Conservation (phyloP, 2,113 vertebrate genomes). For the Zapus hudsonius region DNA sequence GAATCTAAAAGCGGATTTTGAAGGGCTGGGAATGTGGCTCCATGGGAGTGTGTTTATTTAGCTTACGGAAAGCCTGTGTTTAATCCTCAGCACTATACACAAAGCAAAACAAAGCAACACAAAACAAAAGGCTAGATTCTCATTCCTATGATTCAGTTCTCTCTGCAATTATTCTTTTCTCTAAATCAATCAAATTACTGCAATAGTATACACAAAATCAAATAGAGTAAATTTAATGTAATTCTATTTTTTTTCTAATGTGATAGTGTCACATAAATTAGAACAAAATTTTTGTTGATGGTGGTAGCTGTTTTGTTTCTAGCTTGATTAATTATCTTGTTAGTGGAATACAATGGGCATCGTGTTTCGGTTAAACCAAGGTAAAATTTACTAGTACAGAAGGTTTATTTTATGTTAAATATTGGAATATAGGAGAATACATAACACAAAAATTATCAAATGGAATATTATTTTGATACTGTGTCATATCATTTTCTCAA, state of each 20-base stretch:
- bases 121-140: background rate
- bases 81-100: background rate
- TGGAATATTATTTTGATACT: slow-evolving; percentile 81
- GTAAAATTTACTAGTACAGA: slow-evolving; percentile 73
- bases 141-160: slow-evolving; percentile 16
- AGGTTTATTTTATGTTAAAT: slow-evolving; percentile 74
- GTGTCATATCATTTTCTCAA: slow-evolving; percentile 72
- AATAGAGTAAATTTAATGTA: slow-evolving; percentile 37
- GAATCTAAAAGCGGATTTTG: slow-evolving; percentile 13
- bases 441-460: slow-evolving; percentile 78
- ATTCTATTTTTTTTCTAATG: slow-evolving; percentile 53
- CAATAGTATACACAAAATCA: slow-evolving; percentile 35
- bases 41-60: background rate
- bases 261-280: background rate
- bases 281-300: background rate
- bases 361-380: slow-evolving; percentile 71
- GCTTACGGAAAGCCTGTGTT: background rate
- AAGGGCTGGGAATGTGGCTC: background rate
- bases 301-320: background rate
- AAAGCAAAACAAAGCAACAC: background rate
- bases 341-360: slow-evolving; percentile 59
- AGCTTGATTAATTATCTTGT: slow-evolving; percentile 30
- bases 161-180: background rate
- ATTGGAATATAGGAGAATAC: slow-evolving; percentile 76
- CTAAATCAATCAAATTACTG: slow-evolving; percentile 1